These are phyloP conservation scores for Cynodonichthys magdalenae DNA, from an alignment of 2,797 vertebrate species.

Conservation along the genomic window DNA sequence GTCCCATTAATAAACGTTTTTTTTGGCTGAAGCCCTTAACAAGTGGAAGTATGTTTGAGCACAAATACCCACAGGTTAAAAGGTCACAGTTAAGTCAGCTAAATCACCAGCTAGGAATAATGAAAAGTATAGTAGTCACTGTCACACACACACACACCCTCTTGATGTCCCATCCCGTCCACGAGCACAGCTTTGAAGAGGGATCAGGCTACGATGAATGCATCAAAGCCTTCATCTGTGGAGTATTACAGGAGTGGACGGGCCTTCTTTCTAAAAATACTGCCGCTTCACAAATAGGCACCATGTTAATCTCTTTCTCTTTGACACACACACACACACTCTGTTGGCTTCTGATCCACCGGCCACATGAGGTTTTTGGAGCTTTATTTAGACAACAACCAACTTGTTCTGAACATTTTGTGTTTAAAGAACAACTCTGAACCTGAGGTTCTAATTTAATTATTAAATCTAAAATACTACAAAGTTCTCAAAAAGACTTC, in stretches of 20 bases:
- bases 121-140: constrained; percentile 30
- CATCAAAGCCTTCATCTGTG: constrained; percentile 81
- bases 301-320: constrained; percentile 63
- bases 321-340: constrained; percentile 19
- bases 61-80: constrained; percentile 48
- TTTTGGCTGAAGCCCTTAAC: constrained; percentile 13
- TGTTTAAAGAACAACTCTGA: not conserved
- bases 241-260: constrained; percentile 57
- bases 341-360: constrained; percentile 17
- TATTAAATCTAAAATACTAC: constrained; percentile 6
- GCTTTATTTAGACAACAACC: constrained; percentile 3
- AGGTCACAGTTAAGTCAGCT: constrained; percentile 39
- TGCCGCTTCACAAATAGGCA: constrained; percentile 70
- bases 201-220: constrained; percentile 72
- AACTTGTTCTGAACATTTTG: constrained; percentile 10
- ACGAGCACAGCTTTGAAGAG: constrained; percentile 74
- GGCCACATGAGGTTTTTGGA: constrained; percentile 7
- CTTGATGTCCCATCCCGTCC: constrained; percentile 15
- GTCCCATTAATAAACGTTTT: constrained; percentile 21
- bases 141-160: not conserved
- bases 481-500: not conserved
- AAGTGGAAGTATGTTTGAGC: constrained; percentile 47
- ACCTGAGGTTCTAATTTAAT: not conserved
- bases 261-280: constrained; percentile 74
- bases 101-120: constrained; percentile 37